phyloP scores from a whole-genome alignment of 2,113 vertebrate genomes.

The Canis aureus region DNA sequence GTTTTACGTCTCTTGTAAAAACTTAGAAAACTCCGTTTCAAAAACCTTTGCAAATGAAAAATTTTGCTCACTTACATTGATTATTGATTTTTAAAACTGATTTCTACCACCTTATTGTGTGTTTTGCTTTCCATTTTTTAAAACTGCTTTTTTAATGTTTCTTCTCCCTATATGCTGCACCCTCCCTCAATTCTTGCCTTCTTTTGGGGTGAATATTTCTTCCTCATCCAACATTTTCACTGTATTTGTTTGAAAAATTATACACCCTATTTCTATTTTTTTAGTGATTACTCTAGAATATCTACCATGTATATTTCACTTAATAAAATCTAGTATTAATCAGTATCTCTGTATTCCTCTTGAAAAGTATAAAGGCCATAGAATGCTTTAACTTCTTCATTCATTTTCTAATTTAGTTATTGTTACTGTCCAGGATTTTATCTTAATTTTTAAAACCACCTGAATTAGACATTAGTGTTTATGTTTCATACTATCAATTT shows the following conservation, averaged over 20 bases:
- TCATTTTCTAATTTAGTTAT: background rate
- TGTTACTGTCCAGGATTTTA: background rate
- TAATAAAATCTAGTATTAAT: constrained; percentile 39
- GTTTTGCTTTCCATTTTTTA: background rate
- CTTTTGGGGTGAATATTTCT: background rate
- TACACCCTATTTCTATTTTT: constrained; percentile 20
- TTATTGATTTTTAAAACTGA: background rate
- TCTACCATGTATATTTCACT: constrained; percentile 1
- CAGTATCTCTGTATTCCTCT: background rate
- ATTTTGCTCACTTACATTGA: background rate
- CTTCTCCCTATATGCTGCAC: background rate
- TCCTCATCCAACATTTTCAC: background rate
- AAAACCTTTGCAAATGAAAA: background rate
- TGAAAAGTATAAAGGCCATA: background rate
- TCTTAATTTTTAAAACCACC: background rate
- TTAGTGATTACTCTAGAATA: constrained; percentile 40
- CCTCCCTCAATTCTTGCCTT: background rate
- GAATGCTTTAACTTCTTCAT: constrained; percentile 13
- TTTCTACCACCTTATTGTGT: background rate
- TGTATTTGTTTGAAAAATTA: constrained; percentile 23
- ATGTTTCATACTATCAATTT: background rate
- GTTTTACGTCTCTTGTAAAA: background rate
- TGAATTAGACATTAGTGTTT: background rate
- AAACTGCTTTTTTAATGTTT: background rate
- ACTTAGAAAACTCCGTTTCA: background rate